Evolutionary conservation across 1,140 invertebrate genomes (phyloP), one percentile per base, ranked within the genome.

Genomic region (Sycophila sp.): DNA sequence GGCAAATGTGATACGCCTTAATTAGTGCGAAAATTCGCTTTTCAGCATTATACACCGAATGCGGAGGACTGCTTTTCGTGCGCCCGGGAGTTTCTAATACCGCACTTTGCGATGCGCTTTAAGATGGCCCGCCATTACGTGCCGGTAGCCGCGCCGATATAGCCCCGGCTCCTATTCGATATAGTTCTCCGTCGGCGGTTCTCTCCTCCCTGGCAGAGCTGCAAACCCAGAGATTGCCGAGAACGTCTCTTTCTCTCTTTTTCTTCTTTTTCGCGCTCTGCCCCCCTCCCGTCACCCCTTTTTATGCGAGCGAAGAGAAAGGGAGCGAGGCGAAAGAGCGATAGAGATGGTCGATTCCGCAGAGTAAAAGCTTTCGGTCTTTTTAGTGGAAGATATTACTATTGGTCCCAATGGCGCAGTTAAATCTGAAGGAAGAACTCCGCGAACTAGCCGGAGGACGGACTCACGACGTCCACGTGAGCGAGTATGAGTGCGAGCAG

Each of bases 331-430:
- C n/a, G n/a, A n/a, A n/a, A n/a, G n/a, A n/a, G 28, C 15, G 19
- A 8, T 2, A 32, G 26, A 28, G 2, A 15, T 19, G 11, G 36
- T n/a, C 34, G 45, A 55, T 53, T 34, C 17, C 49, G 7, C 15
- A 2, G 30, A 64, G 34, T 47, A 56, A 69, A 55, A 64, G 69
- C 51, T 70, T 70, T 70, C 26, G 56, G 26, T 62, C 56, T 53
- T 71, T 58, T 64, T 64, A 70, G 28, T 45, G 15, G 28, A 49
- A 58, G 69, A 71, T 58, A 58, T 71, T 58, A 53, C 51, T 38
- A 63, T 70, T 45, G 68, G 28, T 71, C 60, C 60, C 69, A 71
- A 55, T 64, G 60, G 58, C 40, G 51, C 53, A 38, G 69, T 71
- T 71, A 71, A 71, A 58, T 64, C 51, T 56, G 45, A n/a, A 45